A percentile compares a stretch with the other conserved stretches of the same genome.
Conservation (phyloP, 2,888 invertebrate species). For the Argyresthia albistria region DNA sequence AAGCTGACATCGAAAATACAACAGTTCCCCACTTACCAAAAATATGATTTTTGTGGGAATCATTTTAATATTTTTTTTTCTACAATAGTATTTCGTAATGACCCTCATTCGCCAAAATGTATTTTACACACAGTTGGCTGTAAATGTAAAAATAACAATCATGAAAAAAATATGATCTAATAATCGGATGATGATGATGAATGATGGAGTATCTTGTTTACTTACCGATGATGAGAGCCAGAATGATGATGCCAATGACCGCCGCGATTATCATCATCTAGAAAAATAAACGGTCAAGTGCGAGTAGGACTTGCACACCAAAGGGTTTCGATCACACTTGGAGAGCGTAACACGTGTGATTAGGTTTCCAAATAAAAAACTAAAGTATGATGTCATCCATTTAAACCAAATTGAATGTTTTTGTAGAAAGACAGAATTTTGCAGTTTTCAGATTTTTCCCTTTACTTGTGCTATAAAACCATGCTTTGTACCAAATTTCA, state of each 20-base stretch:
- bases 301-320: too few relatives aligned
- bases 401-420: too few relatives aligned
- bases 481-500: too few relatives aligned
- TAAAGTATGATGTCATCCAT: too few relatives aligned
- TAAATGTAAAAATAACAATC: constrained; percentile 39
- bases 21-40: background rate
- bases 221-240: constrained; percentile 93
- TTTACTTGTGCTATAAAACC: too few relatives aligned
- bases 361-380: too few relatives aligned
- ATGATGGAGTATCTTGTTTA: constrained; percentile 9
- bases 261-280: constrained; percentile 95
- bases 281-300: too few relatives aligned
- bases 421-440: too few relatives aligned
- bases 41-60: background rate
- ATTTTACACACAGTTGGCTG: constrained; percentile 71
- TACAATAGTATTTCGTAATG: constrained; percentile 33
- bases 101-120: constrained; percentile 60
- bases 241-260: constrained; percentile 84
- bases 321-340: too few relatives aligned
- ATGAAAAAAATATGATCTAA: constrained; percentile 22
- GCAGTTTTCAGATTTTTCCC: too few relatives aligned
- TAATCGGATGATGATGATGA: background rate
- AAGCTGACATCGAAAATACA: background rate
- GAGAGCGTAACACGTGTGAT: too few relatives aligned
- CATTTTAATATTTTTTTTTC: background rate